phyloP scores from a whole-genome alignment of 2,797 vertebrate genomes.

The Taenioides sp. region DNA sequence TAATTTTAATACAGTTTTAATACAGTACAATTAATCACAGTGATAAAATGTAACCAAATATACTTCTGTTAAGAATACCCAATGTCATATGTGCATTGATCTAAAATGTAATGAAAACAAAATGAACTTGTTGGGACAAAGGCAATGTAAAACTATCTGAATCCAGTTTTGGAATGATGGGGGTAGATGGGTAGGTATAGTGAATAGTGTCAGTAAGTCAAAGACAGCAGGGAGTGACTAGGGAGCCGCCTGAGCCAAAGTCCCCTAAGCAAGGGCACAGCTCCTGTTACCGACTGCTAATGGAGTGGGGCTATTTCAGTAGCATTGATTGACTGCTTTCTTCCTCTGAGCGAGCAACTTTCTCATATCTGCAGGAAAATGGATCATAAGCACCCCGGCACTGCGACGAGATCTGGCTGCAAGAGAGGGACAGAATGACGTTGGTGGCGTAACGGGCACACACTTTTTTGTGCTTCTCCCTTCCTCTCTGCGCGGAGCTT shows the following conservation, averaged over 20 bases:
- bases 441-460: slow-evolving; percentile 61
- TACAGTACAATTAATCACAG: background rate
- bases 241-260: slow-evolving; percentile 71
- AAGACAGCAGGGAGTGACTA: slow-evolving; percentile 57
- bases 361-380: slow-evolving; percentile 81
- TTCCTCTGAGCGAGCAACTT: slow-evolving; percentile 82
- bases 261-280: slow-evolving; percentile 82
- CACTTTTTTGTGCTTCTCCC: slow-evolving; percentile 34
- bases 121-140: slow-evolving; percentile 56
- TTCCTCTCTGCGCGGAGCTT: slow-evolving; percentile 34
- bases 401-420: slow-evolving; percentile 50
- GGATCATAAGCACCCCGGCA: slow-evolving; percentile 79
- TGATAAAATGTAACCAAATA: slow-evolving; percentile 30
- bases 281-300: slow-evolving; percentile 84
- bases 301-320: slow-evolving; percentile 85
- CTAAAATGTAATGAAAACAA: slow-evolving; percentile 57
- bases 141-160: slow-evolving; percentile 67
- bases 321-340: slow-evolving; percentile 85
- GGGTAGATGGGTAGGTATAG: slow-evolving; percentile 22
- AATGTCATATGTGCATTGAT: slow-evolving; percentile 34
- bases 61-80: slow-evolving; percentile 49
- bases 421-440: slow-evolving; percentile 62
- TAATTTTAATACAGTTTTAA: no score
- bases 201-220: slow-evolving; percentile 49
- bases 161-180: slow-evolving; percentile 49